phyloP scores from a whole-genome alignment of 2,888 invertebrate species.

The Poecilus cupreus region DNA sequence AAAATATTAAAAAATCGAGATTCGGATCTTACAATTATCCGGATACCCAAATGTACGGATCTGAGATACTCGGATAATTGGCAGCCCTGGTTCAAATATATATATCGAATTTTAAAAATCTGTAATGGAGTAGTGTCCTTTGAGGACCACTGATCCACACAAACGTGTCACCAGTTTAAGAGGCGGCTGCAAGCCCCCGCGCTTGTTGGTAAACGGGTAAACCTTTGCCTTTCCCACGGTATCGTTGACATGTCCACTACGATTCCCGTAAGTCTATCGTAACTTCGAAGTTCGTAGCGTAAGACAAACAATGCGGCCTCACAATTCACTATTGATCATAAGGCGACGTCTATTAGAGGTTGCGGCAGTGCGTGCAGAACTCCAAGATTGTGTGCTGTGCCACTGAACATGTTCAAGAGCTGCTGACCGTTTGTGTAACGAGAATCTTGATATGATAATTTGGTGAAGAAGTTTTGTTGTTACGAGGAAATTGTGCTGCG shows the following conservation, averaged over 20 bases:
- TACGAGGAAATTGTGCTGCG: neutral
- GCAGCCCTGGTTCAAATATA: too few relatives aligned
- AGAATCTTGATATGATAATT: slow-evolving; percentile 55
- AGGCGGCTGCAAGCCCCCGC: neutral
- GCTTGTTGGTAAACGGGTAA: too few relatives aligned
- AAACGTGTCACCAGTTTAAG: slow-evolving; percentile 29
- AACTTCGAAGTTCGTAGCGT: neutral
- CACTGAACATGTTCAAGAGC: slow-evolving; percentile 1
- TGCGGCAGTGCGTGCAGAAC: neutral
- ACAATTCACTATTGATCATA: slow-evolving; percentile 57
- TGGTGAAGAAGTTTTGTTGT: neutral
- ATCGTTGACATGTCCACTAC: slow-evolving; percentile 55
- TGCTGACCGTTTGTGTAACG: slow-evolving; percentile 11
- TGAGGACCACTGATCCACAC: neutral
- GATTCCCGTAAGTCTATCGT: slow-evolving; percentile 57
- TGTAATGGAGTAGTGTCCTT: too few relatives aligned
- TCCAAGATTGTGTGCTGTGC: neutral
- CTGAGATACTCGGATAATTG: too few relatives aligned
- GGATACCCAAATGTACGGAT: too few relatives aligned
- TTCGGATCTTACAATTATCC: too few relatives aligned
- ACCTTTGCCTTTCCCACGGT: slow-evolving; percentile 56
- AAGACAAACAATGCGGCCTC: slow-evolving; percentile 50
- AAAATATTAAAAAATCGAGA: too few relatives aligned
- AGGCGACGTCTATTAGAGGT: slow-evolving; percentile 42
- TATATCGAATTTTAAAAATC: too few relatives aligned